Base-by-base conservation (phyloP, 2,888 invertebrate genomes). In the Anthophora plumipes region DNA sequence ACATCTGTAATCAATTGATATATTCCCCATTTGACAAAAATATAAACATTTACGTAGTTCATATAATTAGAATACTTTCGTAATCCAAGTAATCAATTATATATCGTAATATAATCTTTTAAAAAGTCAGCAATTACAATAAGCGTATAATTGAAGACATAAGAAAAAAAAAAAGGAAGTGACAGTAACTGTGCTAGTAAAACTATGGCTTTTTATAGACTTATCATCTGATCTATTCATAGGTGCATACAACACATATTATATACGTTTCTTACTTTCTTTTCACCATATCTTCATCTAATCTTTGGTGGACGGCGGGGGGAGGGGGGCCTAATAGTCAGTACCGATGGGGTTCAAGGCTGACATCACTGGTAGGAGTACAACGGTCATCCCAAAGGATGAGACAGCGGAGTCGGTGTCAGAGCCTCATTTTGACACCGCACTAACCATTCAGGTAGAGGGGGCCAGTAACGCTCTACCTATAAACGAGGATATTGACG, bases 81-180 rank as follows among this genome's bases (percentile, higher is more conserved):
- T n/a, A 75, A 46, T 48, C 41, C 61, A 54, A 61, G 22, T 46
- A 12, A 61, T 39, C 39, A 69, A 66, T 59, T 77, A 70, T 55
- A 52, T 46, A 69, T 55, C 60, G 41, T 43, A 67, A 54, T 39
- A 25, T 78, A 66, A 61, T 59, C 48, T 31, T 60, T 79, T 54
- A 64, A 41, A 68, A 63, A 52, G n/a, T 64, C 43, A 64, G 48
- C 73, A 64, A 57, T 66, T 74, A 70, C 41, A 39, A 59, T 81
- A 74, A 70, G 69, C 66, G 69, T 66, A 80, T 48, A 74, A 74
- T 70, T 70, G 50, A 54, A 70, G 46, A 54, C 41, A 50, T 80
- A 71, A 39, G 60, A 80, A 67, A 54, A 70, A 39, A 54, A 31
- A 50, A 75, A 71, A 39, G 60, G 78, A 67, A 59, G 25, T 66